Conservation (phyloP, 2,113 vertebrate species). For the Laticauda colubrina region DNA sequence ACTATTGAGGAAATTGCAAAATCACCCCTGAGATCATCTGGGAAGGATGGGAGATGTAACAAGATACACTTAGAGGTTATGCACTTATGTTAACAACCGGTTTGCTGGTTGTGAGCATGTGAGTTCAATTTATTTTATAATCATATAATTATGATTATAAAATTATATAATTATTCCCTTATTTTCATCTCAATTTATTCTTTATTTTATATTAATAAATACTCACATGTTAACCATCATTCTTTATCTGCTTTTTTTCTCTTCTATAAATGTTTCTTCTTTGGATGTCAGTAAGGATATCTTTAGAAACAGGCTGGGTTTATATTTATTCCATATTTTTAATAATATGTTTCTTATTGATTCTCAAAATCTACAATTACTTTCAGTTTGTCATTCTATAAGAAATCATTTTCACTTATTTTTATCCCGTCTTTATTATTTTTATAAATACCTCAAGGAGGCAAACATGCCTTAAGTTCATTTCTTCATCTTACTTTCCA, state of each 20-base stretch:
- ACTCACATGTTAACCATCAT: neutral
- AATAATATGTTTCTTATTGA: neutral
- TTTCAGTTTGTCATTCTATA: neutral
- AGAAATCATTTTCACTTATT: neutral
- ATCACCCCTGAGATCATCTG: neutral
- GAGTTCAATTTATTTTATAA: too few species aligned
- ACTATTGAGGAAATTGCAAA: neutral
- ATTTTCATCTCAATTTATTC: neutral
- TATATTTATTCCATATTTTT: neutral
- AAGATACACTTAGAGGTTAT: neutral
- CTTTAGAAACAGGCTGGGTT: neutral
- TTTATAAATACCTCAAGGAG: neutral
- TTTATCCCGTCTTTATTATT: neutral
- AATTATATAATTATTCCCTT: neutral
- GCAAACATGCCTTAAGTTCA: neutral
- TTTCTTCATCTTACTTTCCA: neutral
- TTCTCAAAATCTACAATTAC: neutral
- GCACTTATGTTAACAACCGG: too few species aligned
- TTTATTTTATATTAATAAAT: neutral
- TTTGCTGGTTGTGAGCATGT: too few species aligned
- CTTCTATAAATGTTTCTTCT: neutral
- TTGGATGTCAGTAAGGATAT: neutral
- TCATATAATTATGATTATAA: neutral
- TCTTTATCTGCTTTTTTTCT: neutral
- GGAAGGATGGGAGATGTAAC: neutral